phyloP scores from a whole-genome alignment of 2,888 invertebrate species.

The Andrena bucephala region DNA sequence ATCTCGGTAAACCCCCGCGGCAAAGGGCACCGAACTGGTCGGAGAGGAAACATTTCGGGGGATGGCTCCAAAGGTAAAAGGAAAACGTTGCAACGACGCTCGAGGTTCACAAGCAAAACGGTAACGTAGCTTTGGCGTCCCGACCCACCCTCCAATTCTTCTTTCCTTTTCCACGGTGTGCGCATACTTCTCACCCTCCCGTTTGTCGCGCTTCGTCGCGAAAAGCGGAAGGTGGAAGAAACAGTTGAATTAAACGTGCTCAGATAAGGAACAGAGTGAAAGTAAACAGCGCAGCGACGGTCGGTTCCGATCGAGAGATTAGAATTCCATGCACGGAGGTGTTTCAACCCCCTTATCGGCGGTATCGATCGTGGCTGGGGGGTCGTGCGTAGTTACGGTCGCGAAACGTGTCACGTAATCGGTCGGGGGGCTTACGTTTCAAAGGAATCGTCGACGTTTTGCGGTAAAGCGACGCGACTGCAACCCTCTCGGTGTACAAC shows the following conservation, averaged over 20 bases:
- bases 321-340: conserved; percentile 34
- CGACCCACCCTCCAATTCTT: background rate
- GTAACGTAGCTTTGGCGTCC: background rate
- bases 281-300: background rate
- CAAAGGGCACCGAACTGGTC: conserved; percentile 7
- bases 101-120: conserved; percentile 7
- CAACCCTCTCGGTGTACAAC: conserved; percentile 12
- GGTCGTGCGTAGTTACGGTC: conserved; percentile 3
- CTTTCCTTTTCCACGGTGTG: background rate
- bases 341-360: conserved; percentile 39
- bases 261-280: background rate
- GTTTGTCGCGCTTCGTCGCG: background rate
- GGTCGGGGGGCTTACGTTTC: conserved; percentile 31
- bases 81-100: background rate
- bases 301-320: conserved; percentile 52
- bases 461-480: conserved; percentile 11
- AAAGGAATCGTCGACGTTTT: conserved; percentile 22
- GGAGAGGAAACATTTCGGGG: conserved; percentile 7
- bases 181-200: background rate
- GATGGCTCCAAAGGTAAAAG: background rate
- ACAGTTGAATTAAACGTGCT: conserved; percentile 5
- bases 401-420: conserved; percentile 44
- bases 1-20: background rate
- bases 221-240: background rate
- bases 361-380: conserved; percentile 25